Evolutionary conservation across 2,888 invertebrate genomes (phyloP).

Genomic region (Temnothorax rugatulus): DNA sequence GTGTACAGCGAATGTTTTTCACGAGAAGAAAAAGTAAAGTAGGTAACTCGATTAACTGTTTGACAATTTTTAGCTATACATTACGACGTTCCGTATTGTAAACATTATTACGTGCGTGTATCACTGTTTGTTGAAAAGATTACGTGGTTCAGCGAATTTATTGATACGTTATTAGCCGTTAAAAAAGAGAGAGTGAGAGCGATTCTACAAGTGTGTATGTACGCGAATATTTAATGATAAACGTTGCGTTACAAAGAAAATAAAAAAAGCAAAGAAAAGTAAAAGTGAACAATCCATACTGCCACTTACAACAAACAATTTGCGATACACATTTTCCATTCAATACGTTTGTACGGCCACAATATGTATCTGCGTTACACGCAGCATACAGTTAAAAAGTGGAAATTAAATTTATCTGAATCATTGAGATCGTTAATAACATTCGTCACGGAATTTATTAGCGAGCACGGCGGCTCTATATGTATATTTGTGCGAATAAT

Average conservation of each 20-base stretch:
- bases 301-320: slow-evolving; percentile 41
- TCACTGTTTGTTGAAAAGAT: slow-evolving; percentile 58
- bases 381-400: slow-evolving; percentile 7
- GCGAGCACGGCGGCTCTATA: not conserved
- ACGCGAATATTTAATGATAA: not conserved
- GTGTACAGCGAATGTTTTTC: slow-evolving; percentile 74
- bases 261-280: not conserved
- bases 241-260: slow-evolving; percentile 20
- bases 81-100: slow-evolving; percentile 50
- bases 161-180: slow-evolving; percentile 61
- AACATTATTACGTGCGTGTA: slow-evolving; percentile 55
- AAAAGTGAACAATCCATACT: slow-evolving; percentile 43
- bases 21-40: slow-evolving; percentile 48
- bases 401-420: not conserved
- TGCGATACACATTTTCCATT: slow-evolving; percentile 52
- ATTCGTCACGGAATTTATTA: slow-evolving; percentile 9
- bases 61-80: slow-evolving; percentile 61
- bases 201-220: slow-evolving; percentile 16
- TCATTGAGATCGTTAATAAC: not conserved
- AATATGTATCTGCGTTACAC: not conserved
- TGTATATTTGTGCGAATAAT: not conserved
- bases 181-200: not conserved
- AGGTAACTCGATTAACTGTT: slow-evolving; percentile 41
- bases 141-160: slow-evolving; percentile 61
- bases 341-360: not conserved